Evolutionary conservation across 2,797 vertebrate genomes (phyloP), one percentile per base, ranked within the genome.

Genomic region (Clarias laeviceps): DNA sequence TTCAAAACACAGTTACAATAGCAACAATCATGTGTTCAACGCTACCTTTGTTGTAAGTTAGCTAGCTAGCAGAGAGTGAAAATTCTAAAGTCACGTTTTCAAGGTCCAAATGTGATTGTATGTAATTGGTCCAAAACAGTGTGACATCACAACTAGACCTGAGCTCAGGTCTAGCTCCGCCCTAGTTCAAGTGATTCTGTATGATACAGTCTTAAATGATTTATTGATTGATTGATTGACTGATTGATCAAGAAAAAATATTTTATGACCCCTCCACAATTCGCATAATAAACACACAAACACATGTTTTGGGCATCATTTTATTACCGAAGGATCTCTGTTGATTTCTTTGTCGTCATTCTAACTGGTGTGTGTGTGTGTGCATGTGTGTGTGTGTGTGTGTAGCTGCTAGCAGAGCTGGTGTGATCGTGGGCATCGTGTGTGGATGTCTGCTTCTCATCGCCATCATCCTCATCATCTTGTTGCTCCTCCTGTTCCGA

Each of bases 401-500:
- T 76, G 34, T 94, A 96, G 97, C 96, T 76, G 91, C 92, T 11
- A 93, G 92, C 89, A 92, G 92, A 64, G 91, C 94, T 0, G 97
- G 95, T 5, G 90, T 98, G 87, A 96, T 97, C 20, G 90, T 94
- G 0, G 97, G 96, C 37, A 94, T 94, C 0, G 82, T 96, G 22
- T 92, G 97, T 88, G 96, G 96, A 15, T 93, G 94, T 3, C 85
- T 97, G 57, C 95, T 99, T 83, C 89, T 96, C 24, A 72, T 96
- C 89, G 87, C 94, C 68, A 91, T 97, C 65, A 86, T 97, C 9
- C 87, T 96, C 61, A 72, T 97, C 79, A 93, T 97, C 91, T 88
- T 96, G 82, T 94, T 91, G 89, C 92, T 96, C 0, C 87, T 98
- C 17, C 74, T 94, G 88, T 96, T 95, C 93, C 96, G 96, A 89